Percentiles rank a stretch among this genome's conserved stretches.
phyloP scores from a whole-genome alignment of 2,113 vertebrate species.

The Pelodiscus sinensis region DNA sequence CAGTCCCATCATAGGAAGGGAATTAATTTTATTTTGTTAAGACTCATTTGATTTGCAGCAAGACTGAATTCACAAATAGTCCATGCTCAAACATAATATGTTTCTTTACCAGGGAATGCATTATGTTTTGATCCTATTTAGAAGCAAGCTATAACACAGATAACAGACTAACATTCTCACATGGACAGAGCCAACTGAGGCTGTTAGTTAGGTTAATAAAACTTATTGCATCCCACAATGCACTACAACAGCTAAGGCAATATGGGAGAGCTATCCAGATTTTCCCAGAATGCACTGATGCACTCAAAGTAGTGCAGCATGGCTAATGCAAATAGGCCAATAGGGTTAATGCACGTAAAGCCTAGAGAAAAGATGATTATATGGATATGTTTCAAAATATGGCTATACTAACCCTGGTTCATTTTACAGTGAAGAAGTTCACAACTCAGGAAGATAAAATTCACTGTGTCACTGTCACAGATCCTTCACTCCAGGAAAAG shows the following conservation, averaged over 20 bases:
- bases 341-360: background rate
- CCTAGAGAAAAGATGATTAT: background rate
- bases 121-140: accelerated
- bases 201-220: too few species aligned
- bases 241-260: background rate
- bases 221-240: too few species aligned
- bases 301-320: background rate
- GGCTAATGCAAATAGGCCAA: background rate
- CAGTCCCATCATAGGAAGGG: background rate
- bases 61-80: background rate
- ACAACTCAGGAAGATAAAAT: background rate
- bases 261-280: background rate
- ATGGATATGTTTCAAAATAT: background rate
- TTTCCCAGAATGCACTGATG: background rate
- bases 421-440: background rate
- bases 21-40: accelerated
- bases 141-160: background rate
- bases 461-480: background rate
- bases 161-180: too few species aligned
- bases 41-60: background rate
- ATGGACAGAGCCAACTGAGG: too few species aligned
- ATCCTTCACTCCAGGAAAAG: background rate
- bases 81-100: background rate
- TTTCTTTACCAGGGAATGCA: background rate
- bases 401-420: background rate